Base-by-base conservation (phyloP, 2,888 invertebrate genomes). In the Pollenia amentaria region DNA sequence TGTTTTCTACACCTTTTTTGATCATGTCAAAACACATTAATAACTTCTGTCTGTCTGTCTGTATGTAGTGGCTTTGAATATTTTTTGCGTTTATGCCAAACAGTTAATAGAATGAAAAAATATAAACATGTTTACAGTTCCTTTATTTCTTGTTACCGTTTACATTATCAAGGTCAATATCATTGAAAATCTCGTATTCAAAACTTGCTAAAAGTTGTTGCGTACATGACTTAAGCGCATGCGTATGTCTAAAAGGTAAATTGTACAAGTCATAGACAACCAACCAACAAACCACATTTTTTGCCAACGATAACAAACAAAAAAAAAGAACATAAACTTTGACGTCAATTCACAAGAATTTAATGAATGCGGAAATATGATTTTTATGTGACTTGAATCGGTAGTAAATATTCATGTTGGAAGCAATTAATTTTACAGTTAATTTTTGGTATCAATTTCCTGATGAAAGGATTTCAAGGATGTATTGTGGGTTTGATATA, bases 91-190 rank as follows among this genome's bases (percentile, higher is more conserved):
- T 60, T 40, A 12, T 18, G 67, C 44, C 76, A 60, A 51, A 57
- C 57, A 57, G n/a, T 62, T 82, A 78, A 85, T 77, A 62, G 76
- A 82, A 69, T 82, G 72, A 67, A 78, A 72, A n/a, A 64, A 77
- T 72, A 42, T 57, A 62, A 85, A 82, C 85, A 55, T 77, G 84
- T 76, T 80, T 73, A 67, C 51, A 77, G 65, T 87, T 84, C 80
- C 87, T 87, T 80, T 72, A 67, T 87, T 77, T 76, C 60, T 44
- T 53, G 76, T 72, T 86, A 51, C 64, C 70, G 57, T 51, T 78
- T 75, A 75, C 69, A 82, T 57, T 3, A 76, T 73, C 80, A 84
- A 87, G 87, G 87, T 87, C 84, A 80, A 84, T 87, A 87, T 80
- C 87, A 84, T 67, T 84, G 84, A 84, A 80, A 82, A 75, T 46